phyloP scores from a whole-genome alignment of 2,888 invertebrate genomes.

The Melinopterus prodromus region DNA sequence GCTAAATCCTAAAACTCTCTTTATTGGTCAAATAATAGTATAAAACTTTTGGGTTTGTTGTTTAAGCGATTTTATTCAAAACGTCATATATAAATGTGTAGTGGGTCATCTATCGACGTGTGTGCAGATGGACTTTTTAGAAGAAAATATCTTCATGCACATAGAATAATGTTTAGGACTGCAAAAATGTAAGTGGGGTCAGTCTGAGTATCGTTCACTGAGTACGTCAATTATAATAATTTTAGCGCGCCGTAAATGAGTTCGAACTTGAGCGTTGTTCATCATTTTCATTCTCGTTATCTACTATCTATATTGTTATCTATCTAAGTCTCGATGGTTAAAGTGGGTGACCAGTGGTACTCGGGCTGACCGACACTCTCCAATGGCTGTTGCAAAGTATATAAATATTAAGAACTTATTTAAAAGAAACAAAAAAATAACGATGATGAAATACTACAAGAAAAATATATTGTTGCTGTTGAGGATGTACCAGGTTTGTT shows the following conservation, averaged over 20 bases:
- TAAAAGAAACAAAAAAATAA: conserved; percentile 12
- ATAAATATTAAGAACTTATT: conserved; percentile 49
- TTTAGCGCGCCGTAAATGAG: conserved; percentile 32
- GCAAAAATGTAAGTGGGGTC: conserved; percentile 55
- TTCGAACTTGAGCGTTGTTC: background rate
- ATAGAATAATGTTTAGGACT: conserved; percentile 60
- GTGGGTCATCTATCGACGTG: conserved; percentile 36
- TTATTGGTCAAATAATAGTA: too few species aligned
- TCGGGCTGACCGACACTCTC: conserved; percentile 55
- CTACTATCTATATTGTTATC: background rate
- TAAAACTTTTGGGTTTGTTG: too few species aligned
- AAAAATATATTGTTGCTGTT: conserved; percentile 28
- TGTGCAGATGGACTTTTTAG: conserved; percentile 50
- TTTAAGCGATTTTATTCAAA: background rate
- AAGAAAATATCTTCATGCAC: conserved; percentile 57
- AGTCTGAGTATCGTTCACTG: conserved; percentile 51
- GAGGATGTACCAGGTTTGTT: conserved; percentile 23
- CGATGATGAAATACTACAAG: conserved; percentile 4
- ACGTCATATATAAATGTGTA: background rate
- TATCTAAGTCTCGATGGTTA: conserved; percentile 7
- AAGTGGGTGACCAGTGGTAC: conserved; percentile 47
- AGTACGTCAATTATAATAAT: conserved; percentile 54
- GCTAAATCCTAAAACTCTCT: too few species aligned
- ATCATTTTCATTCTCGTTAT: conserved; percentile 9
- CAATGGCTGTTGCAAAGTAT: conserved; percentile 60